These are phyloP conservation scores for Acleris holmiana DNA, from an alignment of 2,888 invertebrate genomes.

Conservation along the genomic window DNA sequence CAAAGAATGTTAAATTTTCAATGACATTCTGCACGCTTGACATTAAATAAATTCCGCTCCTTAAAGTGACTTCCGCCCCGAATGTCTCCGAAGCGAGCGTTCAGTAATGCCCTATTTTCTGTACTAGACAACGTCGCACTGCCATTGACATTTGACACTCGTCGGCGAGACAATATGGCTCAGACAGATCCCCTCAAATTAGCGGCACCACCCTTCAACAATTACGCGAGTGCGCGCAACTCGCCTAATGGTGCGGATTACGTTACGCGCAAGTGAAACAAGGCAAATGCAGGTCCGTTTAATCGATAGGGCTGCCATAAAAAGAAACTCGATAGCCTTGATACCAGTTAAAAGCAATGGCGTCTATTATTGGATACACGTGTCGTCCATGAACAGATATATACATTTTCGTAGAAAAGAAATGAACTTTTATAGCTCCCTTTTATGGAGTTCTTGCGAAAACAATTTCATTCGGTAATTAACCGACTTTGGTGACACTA, in stretches of 20 bases:
- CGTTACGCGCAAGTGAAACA: slow-evolving; percentile 72
- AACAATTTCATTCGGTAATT: neutral
- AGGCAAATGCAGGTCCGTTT: slow-evolving; percentile 53
- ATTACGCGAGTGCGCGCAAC: slow-evolving; percentile 67
- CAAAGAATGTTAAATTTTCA: no score
- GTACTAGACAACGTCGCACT: slow-evolving; percentile 17
- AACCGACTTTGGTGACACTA: neutral
- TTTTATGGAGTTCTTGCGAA: neutral
- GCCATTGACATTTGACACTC: slow-evolving; percentile 68
- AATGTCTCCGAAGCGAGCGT: slow-evolving; percentile 1
- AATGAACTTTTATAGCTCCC: neutral
- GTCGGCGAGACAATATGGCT: slow-evolving; percentile 62
- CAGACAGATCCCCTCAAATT: slow-evolving; percentile 65
- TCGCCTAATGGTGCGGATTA: slow-evolving; percentile 75
- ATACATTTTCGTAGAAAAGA: neutral
- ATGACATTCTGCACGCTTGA: neutral
- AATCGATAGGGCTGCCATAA: slow-evolving; percentile 53
- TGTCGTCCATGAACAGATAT: neutral
- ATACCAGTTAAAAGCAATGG: slow-evolving; percentile 11
- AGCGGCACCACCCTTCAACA: slow-evolving; percentile 76
- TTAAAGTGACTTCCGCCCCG: slow-evolving; percentile 8
- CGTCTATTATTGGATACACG: neutral
- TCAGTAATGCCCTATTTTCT: slow-evolving; percentile 18
- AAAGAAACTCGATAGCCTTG: slow-evolving; percentile 31
- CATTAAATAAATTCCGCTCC: slow-evolving; percentile 2